Evolutionary conservation across 1,140 invertebrate genomes (phyloP).

Genomic region (Bombus terrestris): DNA sequence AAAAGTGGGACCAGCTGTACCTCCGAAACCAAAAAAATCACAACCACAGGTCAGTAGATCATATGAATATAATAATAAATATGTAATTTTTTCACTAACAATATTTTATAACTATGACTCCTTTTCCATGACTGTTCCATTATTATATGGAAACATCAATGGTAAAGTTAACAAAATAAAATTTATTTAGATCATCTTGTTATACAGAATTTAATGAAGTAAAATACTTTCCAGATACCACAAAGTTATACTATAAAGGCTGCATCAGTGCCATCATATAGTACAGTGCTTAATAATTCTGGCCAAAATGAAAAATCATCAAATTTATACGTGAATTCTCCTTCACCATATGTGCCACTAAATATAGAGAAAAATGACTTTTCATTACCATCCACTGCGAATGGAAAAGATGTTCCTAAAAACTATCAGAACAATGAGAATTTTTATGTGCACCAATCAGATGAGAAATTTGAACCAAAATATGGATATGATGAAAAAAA

Average conservation of each 20-base stretch:
- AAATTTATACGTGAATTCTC: slow-evolving; percentile 81
- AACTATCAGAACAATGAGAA: slow-evolving; percentile 77
- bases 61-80: slow-evolving; percentile 32
- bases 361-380: slow-evolving; percentile 75
- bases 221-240: slow-evolving; percentile 78
- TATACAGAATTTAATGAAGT: background rate
- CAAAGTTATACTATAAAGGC: slow-evolving; percentile 83
- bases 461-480: slow-evolving; percentile 77
- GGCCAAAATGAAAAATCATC: slow-evolving; percentile 74
- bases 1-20: slow-evolving; percentile 89
- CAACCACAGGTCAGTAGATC: slow-evolving; percentile 86
- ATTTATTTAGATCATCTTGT: background rate
- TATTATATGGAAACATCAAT: slow-evolving; percentile 37
- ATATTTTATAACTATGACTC: slow-evolving; percentile 41
- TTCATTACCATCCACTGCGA: slow-evolving; percentile 54
- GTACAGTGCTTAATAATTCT: slow-evolving; percentile 81
- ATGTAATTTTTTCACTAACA: slow-evolving; percentile 28
- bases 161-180: slow-evolving; percentile 46
- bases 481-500: slow-evolving; percentile 77
- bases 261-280: slow-evolving; percentile 82
- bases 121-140: slow-evolving; percentile 32
- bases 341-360: slow-evolving; percentile 74
- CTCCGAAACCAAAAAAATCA: slow-evolving; percentile 90
- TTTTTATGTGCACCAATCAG: slow-evolving; percentile 74
- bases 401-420: slow-evolving; percentile 69